Conservation (phyloP, 2,888 invertebrate species). For the Chouioia cunea region DNA sequence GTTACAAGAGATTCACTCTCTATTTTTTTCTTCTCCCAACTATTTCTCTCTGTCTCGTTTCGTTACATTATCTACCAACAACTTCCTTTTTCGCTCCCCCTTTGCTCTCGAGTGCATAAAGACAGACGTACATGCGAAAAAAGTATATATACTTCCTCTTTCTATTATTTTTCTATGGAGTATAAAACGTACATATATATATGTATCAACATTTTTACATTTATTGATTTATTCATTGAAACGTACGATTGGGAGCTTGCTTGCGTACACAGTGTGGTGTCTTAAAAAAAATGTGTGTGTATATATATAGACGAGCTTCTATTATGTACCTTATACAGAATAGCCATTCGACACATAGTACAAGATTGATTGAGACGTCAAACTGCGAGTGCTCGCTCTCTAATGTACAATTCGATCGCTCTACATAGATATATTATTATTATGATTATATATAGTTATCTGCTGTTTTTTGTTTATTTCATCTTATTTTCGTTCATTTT, state of each 20-base stretch:
- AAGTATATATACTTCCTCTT: neutral
- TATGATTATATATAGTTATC: conserved; percentile 13
- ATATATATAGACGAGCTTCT: neutral
- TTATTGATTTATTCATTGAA: conserved; percentile 45
- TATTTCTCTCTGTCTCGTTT: neutral
- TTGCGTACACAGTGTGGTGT: conserved; percentile 30
- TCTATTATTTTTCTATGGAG: conserved; percentile 9
- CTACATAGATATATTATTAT: conserved; percentile 9
- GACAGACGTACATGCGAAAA: conserved; percentile 11
- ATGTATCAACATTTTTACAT: conserved; percentile 21
- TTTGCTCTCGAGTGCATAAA: neutral
- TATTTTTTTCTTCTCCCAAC: neutral
- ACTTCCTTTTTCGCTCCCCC: neutral
- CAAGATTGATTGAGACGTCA: neutral
- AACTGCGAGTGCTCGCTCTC: no score
- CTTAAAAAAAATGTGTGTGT: no score
- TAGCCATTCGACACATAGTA: neutral
- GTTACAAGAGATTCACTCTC: neutral
- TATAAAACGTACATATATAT: conserved; percentile 10
- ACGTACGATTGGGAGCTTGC: conserved; percentile 28
- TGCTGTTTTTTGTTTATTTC: conserved; percentile 19
- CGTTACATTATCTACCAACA: neutral
- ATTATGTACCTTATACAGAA: neutral
- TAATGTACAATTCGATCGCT: conserved; percentile 3
- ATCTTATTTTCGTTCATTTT: neutral